Base-by-base conservation (phyloP, 2,113 vertebrate species). In the Charina bottae region DNA sequence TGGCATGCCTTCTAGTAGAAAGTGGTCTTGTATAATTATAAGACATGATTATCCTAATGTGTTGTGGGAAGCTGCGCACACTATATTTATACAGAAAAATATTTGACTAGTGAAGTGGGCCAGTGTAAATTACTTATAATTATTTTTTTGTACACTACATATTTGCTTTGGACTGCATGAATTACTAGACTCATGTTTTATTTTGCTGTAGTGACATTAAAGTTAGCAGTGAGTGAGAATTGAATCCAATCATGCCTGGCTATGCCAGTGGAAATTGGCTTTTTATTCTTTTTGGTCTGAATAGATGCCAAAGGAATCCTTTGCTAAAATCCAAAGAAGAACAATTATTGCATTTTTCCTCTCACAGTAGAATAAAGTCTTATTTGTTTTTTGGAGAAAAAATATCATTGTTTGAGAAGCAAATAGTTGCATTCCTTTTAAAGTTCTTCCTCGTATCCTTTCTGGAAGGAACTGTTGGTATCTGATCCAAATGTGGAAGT, bases 381-480 rank as follows among this genome's bases (percentile, higher is more conserved):
- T 93, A 60, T 54, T 94, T 83, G 6, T 26, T 42, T 37, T 46
- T n/a, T 56, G 33, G 11, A 46, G 33, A 7, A 56, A 19, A 28
- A 90, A 83, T 17, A 84, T 19, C 19, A 94, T 92, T 96, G 93
- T 91, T 58, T 86, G 28, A 54, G 11, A 54, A 87, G 58, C 15
- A 42, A 37, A 54, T 54, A 64, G 11, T n/a, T 10, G 55, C 9
- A 53, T 72, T 91, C 4, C 85, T 91, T 94, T 92, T 17, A 95
- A 93, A 93, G 91, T 78, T 54, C 46, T 93, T 89, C 60, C 49
- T 72, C 9, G 17, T 89, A 78, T 78, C 15, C 55, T 91, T 94
- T 90, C 46, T 94, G 53, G 37, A 86, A 93, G 60, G 85, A 95
- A 93, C 58, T 93, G 78, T 91, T 93, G 95, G 90, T 88, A 55